Evolutionary conservation across 2,888 invertebrate genomes (phyloP), one percentile per base, ranked within the genome.

Genomic region (Xylota sylvarum): DNA sequence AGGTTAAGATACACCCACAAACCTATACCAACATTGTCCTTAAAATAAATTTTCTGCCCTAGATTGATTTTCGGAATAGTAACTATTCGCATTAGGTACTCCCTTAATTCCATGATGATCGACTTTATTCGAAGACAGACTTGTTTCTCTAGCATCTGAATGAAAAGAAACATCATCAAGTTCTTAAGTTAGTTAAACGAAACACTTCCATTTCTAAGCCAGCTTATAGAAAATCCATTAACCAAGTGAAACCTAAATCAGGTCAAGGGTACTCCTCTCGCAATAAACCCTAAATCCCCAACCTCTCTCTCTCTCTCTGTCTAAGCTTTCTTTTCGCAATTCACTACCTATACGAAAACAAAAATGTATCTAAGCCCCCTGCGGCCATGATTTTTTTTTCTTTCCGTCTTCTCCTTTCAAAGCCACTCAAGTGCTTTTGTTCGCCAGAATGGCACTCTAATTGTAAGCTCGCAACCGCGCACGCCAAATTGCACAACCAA

Each of bases 391-490:
- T 19, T 37, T 27, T 19, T 12, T 27, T 19, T 12, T 46, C 40
- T 50, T 30, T 52, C 35, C 27, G 12, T 30, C 9, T 65, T 67
- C 56, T 2, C 19, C 23, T 19, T 56, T 40, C 27, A 58, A 50
- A 17, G 14, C 17, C 46, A 12, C 58, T 67, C 50, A 52, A 77
- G 50, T 77, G 58, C 35, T 76, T 46, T 67, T 56, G 65, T 67
- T 67, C 35, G 23, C 5, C 14, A 46, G 67, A 77, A 67, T 77
- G 50, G 32, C 35, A 67, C 67, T 77, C 67, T 77, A 77, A 77
- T 77, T 69, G 67, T 69, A 67, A 77, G 77, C 77, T 77, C 77
- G 77, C 58, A 67, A 67, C 77, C 77, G 77, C 58, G 77, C 40
- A 60, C 77, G 77, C 67, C 77, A 69, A 77, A 40, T 67, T 69